Evolutionary conservation across 2,888 invertebrate species (phyloP), one percentile per base, ranked within the genome.

Genomic region (Andrena fulva): DNA sequence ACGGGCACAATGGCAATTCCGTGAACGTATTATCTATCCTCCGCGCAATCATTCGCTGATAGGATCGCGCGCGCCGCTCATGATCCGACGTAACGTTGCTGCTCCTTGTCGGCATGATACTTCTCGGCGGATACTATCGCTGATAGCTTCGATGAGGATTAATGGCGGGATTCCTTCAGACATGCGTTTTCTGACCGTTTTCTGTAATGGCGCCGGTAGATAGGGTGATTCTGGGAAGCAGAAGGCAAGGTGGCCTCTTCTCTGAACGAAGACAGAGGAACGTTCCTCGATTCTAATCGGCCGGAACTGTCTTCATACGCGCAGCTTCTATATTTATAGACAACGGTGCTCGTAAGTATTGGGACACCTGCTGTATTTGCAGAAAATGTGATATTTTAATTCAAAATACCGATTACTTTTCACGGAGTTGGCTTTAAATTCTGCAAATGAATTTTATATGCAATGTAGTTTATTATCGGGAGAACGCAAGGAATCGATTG

Each of bases 1-100:
- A 27, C 3, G 10, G 29, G 27, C 35, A 66, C 80, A 71, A 80
- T 71, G 27, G 66, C 8, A 16, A 70, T 67, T 71, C 67, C 27
- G 31, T 42, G 54, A 63, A 48, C 27, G 56, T 33, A 77, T 77
- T 77, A 67, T 60, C 66, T 33, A 48, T 66, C 42, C 59, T 27
- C n/a, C 20, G 50, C 33, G 24, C 29, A 68, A 64, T 77, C 64
- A 52, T 52, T 31, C 33, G 8, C 2, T 20, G 77, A 62, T 64
- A 42, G 16, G 10, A 66, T 71, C 66, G 66, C 20, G 52, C 35
- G 52, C 50, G 56, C 33, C 16, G 24, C 24, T 27, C 54, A 56
- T 20, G 54, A 33, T 24, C 68, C 54, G 29, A 24, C 3, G 31
- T 7, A 20, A n/a, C 33, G 20, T 35, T 16, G 66, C 33, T 59